Evolutionary conservation across 2,113 vertebrate genomes (phyloP).

Genomic region (Oncorhynchus masou): DNA sequence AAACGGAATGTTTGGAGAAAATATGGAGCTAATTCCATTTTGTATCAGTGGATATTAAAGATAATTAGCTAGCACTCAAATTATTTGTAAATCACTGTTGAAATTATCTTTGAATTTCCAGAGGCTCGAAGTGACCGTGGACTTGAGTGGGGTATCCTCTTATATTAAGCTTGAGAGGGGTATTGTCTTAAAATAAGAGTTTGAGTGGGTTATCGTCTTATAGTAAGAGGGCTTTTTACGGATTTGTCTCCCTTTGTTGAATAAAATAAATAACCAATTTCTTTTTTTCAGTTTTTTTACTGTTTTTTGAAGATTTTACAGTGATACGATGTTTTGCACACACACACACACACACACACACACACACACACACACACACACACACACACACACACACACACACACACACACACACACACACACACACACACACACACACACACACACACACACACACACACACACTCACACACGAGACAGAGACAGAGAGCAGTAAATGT

Average conservation of each 20-base stretch:
- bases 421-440: no score
- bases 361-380: no score
- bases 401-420: no score
- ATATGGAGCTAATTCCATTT: conserved; percentile 93
- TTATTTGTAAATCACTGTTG: conserved; percentile 84
- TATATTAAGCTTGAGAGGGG: conserved; percentile 40
- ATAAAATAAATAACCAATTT: background rate
- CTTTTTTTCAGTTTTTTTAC: background rate
- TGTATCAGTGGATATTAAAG: conserved; percentile 99
- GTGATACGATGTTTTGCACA: background rate
- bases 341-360: background rate
- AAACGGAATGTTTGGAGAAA: conserved; percentile 77
- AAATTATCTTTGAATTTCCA: conserved; percentile 79
- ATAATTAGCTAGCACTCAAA: conserved; percentile 76
- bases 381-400: no score
- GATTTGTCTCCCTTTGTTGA: conserved; percentile 42
- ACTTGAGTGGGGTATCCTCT: conserved; percentile 50
- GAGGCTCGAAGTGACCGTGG: conserved; percentile 64
- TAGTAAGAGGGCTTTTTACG: conserved; percentile 45
- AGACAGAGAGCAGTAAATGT: no score
- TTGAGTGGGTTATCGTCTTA: conserved; percentile 64
- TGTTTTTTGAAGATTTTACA: background rate
- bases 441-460: no score
- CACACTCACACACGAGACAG: background rate
- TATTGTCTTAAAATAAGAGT: conserved; percentile 53